Evolutionary conservation across 2,888 invertebrate genomes (phyloP).

Genomic region (Melieria omissa): DNA sequence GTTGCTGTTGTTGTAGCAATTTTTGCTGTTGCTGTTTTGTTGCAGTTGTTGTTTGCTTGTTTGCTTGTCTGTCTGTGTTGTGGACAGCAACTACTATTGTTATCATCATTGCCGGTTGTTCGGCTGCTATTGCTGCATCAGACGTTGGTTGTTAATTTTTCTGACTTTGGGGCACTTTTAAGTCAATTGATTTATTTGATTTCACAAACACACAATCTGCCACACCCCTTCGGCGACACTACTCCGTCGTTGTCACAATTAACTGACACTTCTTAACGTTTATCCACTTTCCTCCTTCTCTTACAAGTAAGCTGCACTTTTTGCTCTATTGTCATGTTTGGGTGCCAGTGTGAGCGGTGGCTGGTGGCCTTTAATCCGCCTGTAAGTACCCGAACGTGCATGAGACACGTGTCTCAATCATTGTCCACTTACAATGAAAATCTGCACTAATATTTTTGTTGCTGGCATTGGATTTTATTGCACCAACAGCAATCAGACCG

Average conservation of each 20-base stretch:
- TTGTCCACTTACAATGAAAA: too few relatives aligned
- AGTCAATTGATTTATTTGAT: conserved; percentile 1
- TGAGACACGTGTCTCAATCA: too few relatives aligned
- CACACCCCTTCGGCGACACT: not conserved
- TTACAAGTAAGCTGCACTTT: conserved; percentile 6
- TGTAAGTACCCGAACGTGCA: too few relatives aligned
- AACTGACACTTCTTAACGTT: not conserved
- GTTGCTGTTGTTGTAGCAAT: not conserved
- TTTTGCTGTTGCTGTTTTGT: not conserved
- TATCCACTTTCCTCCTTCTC: not conserved
- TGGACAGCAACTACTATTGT: not conserved
- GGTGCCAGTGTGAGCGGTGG: not conserved
- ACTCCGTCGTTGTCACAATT: not conserved
- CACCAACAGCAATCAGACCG: too few relatives aligned
- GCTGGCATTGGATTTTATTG: too few relatives aligned
- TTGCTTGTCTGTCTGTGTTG: not conserved
- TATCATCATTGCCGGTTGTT: not conserved
- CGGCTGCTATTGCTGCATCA: not conserved
- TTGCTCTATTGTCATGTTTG: not conserved
- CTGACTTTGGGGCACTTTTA: not conserved
- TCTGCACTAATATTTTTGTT: too few relatives aligned
- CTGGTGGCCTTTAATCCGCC: too few relatives aligned
- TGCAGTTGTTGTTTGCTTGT: not conserved
- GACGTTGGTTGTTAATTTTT: not conserved
- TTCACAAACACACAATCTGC: not conserved